phyloP scores from a whole-genome alignment of 2,888 invertebrate species.

The Poecilus cupreus region DNA sequence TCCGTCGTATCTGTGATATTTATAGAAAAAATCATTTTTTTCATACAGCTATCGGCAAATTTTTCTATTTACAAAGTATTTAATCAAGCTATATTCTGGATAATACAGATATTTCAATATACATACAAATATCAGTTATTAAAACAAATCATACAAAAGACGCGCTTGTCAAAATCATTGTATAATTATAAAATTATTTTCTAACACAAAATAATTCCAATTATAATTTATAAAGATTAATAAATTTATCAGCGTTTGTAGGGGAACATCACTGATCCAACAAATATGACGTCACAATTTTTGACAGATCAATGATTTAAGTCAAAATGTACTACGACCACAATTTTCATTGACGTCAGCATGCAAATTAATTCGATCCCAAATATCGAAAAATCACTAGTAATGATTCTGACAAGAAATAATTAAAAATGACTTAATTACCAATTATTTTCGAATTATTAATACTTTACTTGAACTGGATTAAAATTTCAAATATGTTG shows the following conservation, averaged over 20 bases:
- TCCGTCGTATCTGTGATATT: slow-evolving; percentile 49
- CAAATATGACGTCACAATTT: neutral
- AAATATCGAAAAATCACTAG: neutral
- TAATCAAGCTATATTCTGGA: slow-evolving; percentile 46
- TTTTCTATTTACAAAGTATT: slow-evolving; percentile 55
- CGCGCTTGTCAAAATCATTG: neutral
- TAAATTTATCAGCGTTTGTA: neutral
- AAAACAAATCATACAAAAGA: slow-evolving; percentile 23
- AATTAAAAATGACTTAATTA: slow-evolving; percentile 14
- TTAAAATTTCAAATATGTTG: neutral
- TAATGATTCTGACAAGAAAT: neutral
- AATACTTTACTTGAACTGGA: slow-evolving; percentile 3
- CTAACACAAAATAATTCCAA: neutral
- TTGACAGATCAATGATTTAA: neutral
- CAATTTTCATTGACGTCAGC: neutral
- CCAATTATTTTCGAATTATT: slow-evolving; percentile 5
- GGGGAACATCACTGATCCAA: neutral
- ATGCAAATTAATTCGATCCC: neutral
- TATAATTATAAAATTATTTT: slow-evolving; percentile 2
- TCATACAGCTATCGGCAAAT: slow-evolving; percentile 53
- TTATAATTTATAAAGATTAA: neutral
- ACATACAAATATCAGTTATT: slow-evolving; percentile 40
- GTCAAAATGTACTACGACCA: slow-evolving; percentile 7
- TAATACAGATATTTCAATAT: slow-evolving; percentile 49
- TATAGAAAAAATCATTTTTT: slow-evolving; percentile 51